Base-by-base conservation (phyloP, 2,797 vertebrate species). In the Aplochiton taeniatus region DNA sequence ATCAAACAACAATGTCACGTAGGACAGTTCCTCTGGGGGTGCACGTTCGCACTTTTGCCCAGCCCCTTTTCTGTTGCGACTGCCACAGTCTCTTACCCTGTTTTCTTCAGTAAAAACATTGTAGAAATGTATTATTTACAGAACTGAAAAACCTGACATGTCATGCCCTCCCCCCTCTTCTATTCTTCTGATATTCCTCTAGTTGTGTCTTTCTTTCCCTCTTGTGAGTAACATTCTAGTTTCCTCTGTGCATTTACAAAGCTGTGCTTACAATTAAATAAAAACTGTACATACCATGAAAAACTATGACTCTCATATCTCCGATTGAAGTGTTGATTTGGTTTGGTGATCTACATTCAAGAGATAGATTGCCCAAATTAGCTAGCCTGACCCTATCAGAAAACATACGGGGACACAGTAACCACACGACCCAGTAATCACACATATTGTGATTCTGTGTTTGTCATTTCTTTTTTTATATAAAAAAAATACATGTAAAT, bases 211-310 rank as follows among this genome's bases (percentile, higher is more conserved):
- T 87, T 88, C 79, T 85, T 86, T 87, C 76, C 80, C 69, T 80
- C 77, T 82, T 83, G 81, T 76, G 71, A 83, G 77, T 95, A 94
- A 94, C 93, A 88, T 91, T 90, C 80, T 92, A 89, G 91, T 93
- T 92, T 87, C 90, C 88, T 93, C 77, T 78, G 91, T 96, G 95
- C 96, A 95, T 98, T 97, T 96, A 95, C 95, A 96, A 94, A 95
- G 93, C 92, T 94, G 91, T 94, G 95, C 95, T 98, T 95, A 95
- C 91, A 91, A 94, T 94, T 92, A 88, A 91, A 88, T 90, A 79
- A 68, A 72, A 80, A 78, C 75, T 98, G 96, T 98, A 98, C 93
- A 98, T 94, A 95, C 91, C 78, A 87, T 58, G 66, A 76, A 49
- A 61, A 70, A 55, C 54, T 19, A 79, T 64, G 78, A 45, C 31